Conservation (phyloP, 92 coral and sea anemone species). For the Palythoa grandis region DNA sequence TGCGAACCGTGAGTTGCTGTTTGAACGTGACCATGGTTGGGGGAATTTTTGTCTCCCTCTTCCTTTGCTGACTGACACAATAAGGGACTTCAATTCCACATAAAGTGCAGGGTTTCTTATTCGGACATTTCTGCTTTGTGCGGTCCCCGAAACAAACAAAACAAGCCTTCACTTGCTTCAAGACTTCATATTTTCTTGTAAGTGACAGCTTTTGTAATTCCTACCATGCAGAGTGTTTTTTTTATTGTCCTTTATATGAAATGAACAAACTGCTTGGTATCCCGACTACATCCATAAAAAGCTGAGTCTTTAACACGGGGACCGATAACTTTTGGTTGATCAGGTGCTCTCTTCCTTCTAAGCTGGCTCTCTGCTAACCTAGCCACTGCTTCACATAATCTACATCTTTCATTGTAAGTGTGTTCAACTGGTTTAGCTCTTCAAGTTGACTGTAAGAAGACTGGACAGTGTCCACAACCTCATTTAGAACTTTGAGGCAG, state of each 20-base stretch:
- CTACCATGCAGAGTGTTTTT: neutral
- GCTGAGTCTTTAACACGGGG: slow-evolving; percentile 26
- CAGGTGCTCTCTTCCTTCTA: neutral
- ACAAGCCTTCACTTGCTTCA: slow-evolving; percentile 71
- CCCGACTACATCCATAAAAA: slow-evolving; percentile 31
- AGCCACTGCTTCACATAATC: slow-evolving; percentile 61
- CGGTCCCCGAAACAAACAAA: slow-evolving; percentile 68
- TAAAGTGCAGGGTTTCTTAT: slow-evolving; percentile 47
- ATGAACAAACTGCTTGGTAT: slow-evolving; percentile 59
- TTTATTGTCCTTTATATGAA: slow-evolving; percentile 38
- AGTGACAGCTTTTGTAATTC: slow-evolving; percentile 63
- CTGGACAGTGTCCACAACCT: slow-evolving; percentile 68
- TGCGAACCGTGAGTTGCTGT: slow-evolving; percentile 48
- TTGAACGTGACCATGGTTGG: slow-evolving; percentile 40
- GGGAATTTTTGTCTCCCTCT: slow-evolving; percentile 13
- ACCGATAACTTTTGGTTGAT: neutral
- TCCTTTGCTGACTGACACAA: slow-evolving; percentile 50
- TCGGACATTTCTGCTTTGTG: slow-evolving; percentile 54
- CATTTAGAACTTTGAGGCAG: slow-evolving; percentile 51
- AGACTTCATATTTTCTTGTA: slow-evolving; percentile 60
- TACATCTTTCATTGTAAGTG: slow-evolving; percentile 30
- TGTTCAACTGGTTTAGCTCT: slow-evolving; percentile 10
- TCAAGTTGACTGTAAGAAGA: slow-evolving; percentile 53
- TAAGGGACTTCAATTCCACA: slow-evolving; percentile 62
- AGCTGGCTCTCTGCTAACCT: slow-evolving; percentile 64